phyloP scores from a whole-genome alignment of 2,888 invertebrate genomes.

The Volucella inflata region DNA sequence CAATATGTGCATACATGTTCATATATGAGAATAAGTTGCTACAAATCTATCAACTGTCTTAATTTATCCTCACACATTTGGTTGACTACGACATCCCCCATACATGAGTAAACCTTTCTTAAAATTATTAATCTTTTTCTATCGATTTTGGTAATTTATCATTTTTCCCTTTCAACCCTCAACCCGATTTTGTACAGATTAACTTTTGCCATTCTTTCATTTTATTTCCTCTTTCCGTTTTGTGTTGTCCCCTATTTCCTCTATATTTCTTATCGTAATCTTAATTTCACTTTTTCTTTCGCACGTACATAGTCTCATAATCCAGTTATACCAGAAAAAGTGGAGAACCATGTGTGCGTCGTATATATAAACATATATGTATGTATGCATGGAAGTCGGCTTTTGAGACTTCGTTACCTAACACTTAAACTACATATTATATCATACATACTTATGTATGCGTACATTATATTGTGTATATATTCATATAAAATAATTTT shows the following conservation, averaged over 20 bases:
- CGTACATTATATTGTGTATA: not conserved
- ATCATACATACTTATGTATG: slow-evolving; percentile 2
- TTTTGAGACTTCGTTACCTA: slow-evolving; percentile 6
- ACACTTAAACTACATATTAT: not conserved
- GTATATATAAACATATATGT: slow-evolving; percentile 8
- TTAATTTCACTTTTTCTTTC: slow-evolving; percentile 50
- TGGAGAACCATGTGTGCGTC: slow-evolving; percentile 23
- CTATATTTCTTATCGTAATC: slow-evolving; percentile 32
- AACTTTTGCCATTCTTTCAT: slow-evolving; percentile 59
- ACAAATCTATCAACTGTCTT: too few relatives aligned
- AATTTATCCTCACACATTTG: too few relatives aligned
- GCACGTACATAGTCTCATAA: slow-evolving; percentile 57
- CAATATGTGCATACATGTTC: too few relatives aligned
- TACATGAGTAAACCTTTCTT: too few relatives aligned
- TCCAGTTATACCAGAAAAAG: slow-evolving; percentile 35
- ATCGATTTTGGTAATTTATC: slow-evolving; percentile 65
- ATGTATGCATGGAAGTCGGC: not conserved
- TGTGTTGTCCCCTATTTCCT: slow-evolving; percentile 9
- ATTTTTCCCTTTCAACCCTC: slow-evolving; percentile 39
- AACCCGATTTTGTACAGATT: slow-evolving; percentile 47
- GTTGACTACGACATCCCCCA: too few relatives aligned
- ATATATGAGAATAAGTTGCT: too few relatives aligned
- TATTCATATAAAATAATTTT: slow-evolving; percentile 19
- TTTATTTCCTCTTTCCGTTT: slow-evolving; percentile 22
- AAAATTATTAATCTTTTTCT: not conserved